Evolutionary conservation across 1,140 invertebrate species (phyloP), one percentile per base, ranked within the genome.

Genomic region (Leptinotarsa texana): DNA sequence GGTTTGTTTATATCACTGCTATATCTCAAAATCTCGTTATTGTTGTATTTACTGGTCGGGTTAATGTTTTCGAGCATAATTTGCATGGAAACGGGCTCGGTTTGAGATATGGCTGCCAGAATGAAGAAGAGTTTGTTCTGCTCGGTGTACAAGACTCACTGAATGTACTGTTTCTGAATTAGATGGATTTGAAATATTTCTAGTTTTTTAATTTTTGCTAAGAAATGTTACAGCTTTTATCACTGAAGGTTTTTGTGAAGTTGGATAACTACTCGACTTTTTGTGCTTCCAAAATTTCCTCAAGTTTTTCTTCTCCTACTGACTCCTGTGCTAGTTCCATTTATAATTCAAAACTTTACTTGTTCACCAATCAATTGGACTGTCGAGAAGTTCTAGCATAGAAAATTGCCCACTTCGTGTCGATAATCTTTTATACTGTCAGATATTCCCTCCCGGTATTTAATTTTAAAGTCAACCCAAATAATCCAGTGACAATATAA

Each of bases 371-470:
- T 42, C 33, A 42, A 42, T 42, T 8, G 33, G 33, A 42, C 33
- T 42, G 33, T 42, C 33, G 3, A 11, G 33, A 42, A 42, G 33
- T 42, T 42, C 33, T 42, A 42, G 5, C 18, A 18, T 68, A 33
- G 66, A 68, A 68, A 42, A 33, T 68, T 68, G 66, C 66, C 66
- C 66, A 68, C n/a, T 68, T 6, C 66, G 42, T 68, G 66, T 68
- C 33, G 66, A 17, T 42, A 68, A 68, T 68, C 66, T 68, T 68
- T 68, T 68, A 68, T 68, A 68, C 18, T 68, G 66, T 68, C 66
- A 68, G 33, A 68, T 68, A 13, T 42, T 47, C 42, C 66, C 66
- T 4, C 66, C 66, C 33, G 42, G 22, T 47, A 42, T 18, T 68
- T 68, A 68, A 42, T 68, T 33, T 42, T 68, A 42, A 18, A 68